These are phyloP conservation scores for Morelia viridis DNA, from an alignment of 2,797 vertebrate genomes.

Conservation along the genomic window DNA sequence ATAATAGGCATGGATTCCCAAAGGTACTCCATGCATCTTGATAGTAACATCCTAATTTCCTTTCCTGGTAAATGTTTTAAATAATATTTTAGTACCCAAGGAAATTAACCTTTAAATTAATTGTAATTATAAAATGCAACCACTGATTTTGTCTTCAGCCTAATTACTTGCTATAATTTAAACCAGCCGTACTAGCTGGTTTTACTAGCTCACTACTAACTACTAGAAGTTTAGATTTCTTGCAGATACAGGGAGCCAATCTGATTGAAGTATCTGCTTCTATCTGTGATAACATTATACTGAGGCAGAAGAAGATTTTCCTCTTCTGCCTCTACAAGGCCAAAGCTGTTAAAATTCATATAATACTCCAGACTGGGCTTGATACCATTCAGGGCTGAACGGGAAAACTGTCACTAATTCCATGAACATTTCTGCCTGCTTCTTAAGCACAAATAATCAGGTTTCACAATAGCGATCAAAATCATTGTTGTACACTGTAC, in stretches of 20 bases:
- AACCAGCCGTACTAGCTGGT: conserved; percentile 66
- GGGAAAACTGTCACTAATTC: background rate
- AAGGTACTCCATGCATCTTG: conserved; percentile 71
- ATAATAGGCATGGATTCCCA: conserved; percentile 77
- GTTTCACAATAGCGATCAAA: background rate
- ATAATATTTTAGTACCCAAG: conserved; percentile 80
- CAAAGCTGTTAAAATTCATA: conserved; percentile 39
- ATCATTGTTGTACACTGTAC: background rate
- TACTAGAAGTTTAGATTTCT: conserved; percentile 60
- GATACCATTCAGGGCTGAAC: background rate
- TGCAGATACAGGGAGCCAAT: conserved; percentile 40
- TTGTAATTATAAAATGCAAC: conserved; percentile 80
- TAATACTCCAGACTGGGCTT: background rate
- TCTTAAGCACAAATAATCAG: background rate
- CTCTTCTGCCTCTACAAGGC: conserved; percentile 34
- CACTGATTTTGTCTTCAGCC: conserved; percentile 79
- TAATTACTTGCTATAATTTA: conserved; percentile 84
- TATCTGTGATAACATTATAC: conserved; percentile 20
- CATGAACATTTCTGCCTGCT: background rate
- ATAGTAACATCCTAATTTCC: conserved; percentile 79
- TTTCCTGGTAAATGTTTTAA: conserved; percentile 82
- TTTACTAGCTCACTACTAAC: conserved; percentile 47
- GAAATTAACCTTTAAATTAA: conserved; percentile 85
- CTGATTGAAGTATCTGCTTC: background rate
- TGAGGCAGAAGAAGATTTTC: background rate